Evolutionary conservation across 2,113 vertebrate species (phyloP), one percentile per base, ranked within the genome.

Genomic region (Gnathonemus echidnorhynchus): DNA sequence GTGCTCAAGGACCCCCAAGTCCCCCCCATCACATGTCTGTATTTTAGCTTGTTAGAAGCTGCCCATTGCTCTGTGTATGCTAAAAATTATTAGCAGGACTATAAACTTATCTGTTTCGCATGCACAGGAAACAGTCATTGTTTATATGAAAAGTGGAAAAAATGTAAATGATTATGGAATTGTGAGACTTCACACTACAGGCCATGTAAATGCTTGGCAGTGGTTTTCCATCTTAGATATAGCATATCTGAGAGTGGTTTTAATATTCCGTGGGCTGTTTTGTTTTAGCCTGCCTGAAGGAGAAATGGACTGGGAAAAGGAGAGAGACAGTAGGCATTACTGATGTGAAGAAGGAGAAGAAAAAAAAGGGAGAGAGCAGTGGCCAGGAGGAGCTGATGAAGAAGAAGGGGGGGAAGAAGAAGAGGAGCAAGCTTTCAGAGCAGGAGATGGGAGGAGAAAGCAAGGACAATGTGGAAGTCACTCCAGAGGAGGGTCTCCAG

Each of bases 291-390:
- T 88, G 88, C 45, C 62, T 88, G 91, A 80, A 85, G 0, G 96
- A 96, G 90, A 13, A 85, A 0, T 98, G 97, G 97, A 85, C 52
- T 0, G 95, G 93, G 92, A 98, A 95, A 95, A 99, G 97, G 91
- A 97, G 97, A 0, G 98, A 98, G 90, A 90, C 90, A 5, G 97
- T 96, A 0, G 93, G 96, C 35, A 93, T 95, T 3, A 90, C 94
- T 0, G 95, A 96, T 89, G 97, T 97, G 92, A 94, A 93, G 90
- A 95, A 95, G 91, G 96, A 94, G 84, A 95, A 96, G 49, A 89
- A 93, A 87, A 2, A 62, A 89, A 90, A 94, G 5, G 90, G 90
- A 39, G 94, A 95, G 88, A 92, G 93, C 89, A 15, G 17, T 0
- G 15, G 86, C 56, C 93, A 91, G 91, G 92, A 92, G 11, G 93